These are phyloP conservation scores for Epinotia bilunana DNA, from an alignment of 2,888 invertebrate species.

Conservation along the genomic window DNA sequence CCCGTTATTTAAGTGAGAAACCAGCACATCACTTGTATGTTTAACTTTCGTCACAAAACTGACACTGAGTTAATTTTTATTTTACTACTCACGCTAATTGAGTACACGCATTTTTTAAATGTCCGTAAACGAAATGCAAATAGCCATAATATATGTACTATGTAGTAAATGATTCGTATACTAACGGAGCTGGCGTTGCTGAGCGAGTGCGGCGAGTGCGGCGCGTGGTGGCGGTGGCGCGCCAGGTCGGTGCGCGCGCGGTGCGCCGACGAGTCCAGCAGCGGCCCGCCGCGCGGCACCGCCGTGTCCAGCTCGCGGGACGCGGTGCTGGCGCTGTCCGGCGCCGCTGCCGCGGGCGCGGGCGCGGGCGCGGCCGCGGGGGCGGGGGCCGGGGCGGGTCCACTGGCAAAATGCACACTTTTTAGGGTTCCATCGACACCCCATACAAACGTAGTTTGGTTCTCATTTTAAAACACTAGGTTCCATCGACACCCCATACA, in stretches of 20 bases:
- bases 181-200: conserved; percentile 88
- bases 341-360: conserved; percentile 34
- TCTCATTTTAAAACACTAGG: too few relatives aligned
- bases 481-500: too few relatives aligned
- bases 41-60: too few relatives aligned
- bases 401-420: not conserved
- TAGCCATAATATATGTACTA: too few relatives aligned
- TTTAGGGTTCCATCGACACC: not conserved
- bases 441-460: too few relatives aligned
- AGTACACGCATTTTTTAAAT: too few relatives aligned
- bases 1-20: too few relatives aligned
- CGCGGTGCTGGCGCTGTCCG: conserved; percentile 50
- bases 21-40: not conserved
- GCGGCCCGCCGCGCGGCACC: conserved; percentile 89
- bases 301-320: conserved; percentile 92
- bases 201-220: conserved; percentile 72
- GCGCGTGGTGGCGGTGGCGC: conserved; percentile 81
- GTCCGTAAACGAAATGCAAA: too few relatives aligned
- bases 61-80: too few relatives aligned
- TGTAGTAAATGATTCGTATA: conserved; percentile 45
- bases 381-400: too few relatives aligned
- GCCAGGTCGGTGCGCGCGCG: conserved; percentile 91
- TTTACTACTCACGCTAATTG: too few relatives aligned
- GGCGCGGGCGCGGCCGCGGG: conserved; percentile 46
- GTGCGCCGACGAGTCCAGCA: conserved; percentile 94